Evolutionary conservation across 2,888 invertebrate genomes (phyloP).

Genomic region (Boloria selene): DNA sequence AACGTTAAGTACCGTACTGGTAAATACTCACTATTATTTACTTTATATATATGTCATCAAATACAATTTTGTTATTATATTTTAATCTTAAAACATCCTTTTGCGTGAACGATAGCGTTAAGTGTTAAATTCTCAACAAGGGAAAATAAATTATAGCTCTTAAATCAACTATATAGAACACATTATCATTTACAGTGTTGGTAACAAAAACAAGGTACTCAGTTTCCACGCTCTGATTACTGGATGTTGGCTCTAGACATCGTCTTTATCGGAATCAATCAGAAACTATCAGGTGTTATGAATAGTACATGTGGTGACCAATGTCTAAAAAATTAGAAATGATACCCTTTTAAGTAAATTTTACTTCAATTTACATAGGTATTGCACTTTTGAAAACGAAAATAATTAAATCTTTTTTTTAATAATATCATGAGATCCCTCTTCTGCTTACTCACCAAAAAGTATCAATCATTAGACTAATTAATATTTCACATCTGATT

Average conservation of each 20-base stretch:
- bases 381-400: too few relatives aligned
- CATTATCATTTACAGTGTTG: conserved; percentile 53
- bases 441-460: too few relatives aligned
- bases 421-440: too few relatives aligned
- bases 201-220: conserved; percentile 68
- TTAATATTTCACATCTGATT: too few relatives aligned
- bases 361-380: neutral
- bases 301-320: conserved; percentile 2
- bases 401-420: too few relatives aligned
- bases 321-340: neutral
- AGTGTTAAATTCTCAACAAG: conserved; percentile 44
- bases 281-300: conserved; percentile 46
- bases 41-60: conserved; percentile 15
- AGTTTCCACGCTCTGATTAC: conserved; percentile 82
- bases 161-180: conserved; percentile 48
- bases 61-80: conserved; percentile 27
- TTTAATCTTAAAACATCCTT: conserved; percentile 45
- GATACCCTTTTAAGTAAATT: neutral
- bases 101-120: conserved; percentile 50
- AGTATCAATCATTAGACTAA: too few relatives aligned
- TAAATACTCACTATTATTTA: neutral
- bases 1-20: neutral
- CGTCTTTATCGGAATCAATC: conserved; percentile 78
- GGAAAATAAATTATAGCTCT: conserved; percentile 36
- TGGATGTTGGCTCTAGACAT: conserved; percentile 82